Evolutionary conservation across 2,797 vertebrate species (phyloP), one percentile per base, ranked within the genome.

Genomic region (Tympanoctomys barrerae): DNA sequence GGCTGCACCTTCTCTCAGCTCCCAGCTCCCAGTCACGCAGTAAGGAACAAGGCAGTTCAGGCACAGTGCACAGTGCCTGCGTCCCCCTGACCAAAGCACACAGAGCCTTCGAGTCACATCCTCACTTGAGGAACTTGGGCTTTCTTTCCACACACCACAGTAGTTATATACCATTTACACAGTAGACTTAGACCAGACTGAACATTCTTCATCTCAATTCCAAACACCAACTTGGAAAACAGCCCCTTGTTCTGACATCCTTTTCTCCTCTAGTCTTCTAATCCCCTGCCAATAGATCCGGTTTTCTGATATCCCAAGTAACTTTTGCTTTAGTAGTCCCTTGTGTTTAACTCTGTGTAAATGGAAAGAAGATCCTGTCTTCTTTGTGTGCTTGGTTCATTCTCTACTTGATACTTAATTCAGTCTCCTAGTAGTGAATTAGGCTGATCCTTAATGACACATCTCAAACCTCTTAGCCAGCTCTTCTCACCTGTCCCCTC

Each of bases 321-420:
- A 39, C 68, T 28, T 24, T 26, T 89, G 57, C 70, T 83, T 71
- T 18, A 49, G 13, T 36, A 14, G 14, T 78, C 79, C 90, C 61
- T 54, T 54, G 26, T 19, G 79, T 52, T 79, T 57, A 62, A 78
- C 46, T 77, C 36, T 57, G 36, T 6, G 19, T 68, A 95, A 70
- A 92, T 52, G 13, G 14, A 95, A 88, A 83, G 57, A 28, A 84
- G 54, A 7, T 28, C n/a, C 57, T 83, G 21, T 78, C 42, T 86
- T 57, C 80, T 83, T 78, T 64, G 79, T 57, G 18, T 77, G 70
- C 62, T 93, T 28, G 39, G 66, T 75, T 93, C 21, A 22, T 94
- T 59, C 26, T 66, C 61, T 79, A 16, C n/a, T 61, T 90, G 39
- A 18, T 66, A 78, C 36, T 39, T 86, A 83, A 39, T 84, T 87